Evolutionary conservation across 2,888 invertebrate genomes (phyloP).

Genomic region (Euplagia quadripunctaria): DNA sequence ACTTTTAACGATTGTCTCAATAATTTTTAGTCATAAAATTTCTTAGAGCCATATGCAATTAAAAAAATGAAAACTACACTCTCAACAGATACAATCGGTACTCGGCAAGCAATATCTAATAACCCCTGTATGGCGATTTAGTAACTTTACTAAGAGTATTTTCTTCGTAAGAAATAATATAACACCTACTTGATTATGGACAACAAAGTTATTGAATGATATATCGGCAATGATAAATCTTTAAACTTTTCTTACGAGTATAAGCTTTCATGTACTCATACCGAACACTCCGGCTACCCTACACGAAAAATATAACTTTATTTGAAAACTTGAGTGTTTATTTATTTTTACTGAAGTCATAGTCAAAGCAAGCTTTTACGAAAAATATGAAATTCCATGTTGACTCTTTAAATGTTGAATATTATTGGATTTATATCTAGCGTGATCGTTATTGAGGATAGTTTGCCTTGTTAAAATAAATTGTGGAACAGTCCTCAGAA

Average conservation of each 20-base stretch:
- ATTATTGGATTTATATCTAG: neutral
- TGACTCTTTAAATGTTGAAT: neutral
- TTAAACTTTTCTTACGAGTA: neutral
- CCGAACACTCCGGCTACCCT: conserved; percentile 2
- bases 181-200: conserved; percentile 3
- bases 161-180: neutral
- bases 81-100: neutral
- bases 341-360: neutral
- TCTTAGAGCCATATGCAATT: no score
- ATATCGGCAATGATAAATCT: neutral
- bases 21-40: no score
- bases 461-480: no score
- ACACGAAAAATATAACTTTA: neutral
- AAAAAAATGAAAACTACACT: no score
- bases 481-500: no score
- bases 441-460: neutral
- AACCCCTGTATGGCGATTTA: neutral
- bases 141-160: neutral
- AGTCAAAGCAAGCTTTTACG: neutral
- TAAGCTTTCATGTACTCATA: neutral
- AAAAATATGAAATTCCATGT: neutral
- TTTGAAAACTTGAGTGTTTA: neutral
- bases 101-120: neutral
- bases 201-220: neutral
- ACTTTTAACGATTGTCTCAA: no score